Evolutionary conservation across 2,113 vertebrate genomes (phyloP).

Genomic region (Pteropus alecto): DNA sequence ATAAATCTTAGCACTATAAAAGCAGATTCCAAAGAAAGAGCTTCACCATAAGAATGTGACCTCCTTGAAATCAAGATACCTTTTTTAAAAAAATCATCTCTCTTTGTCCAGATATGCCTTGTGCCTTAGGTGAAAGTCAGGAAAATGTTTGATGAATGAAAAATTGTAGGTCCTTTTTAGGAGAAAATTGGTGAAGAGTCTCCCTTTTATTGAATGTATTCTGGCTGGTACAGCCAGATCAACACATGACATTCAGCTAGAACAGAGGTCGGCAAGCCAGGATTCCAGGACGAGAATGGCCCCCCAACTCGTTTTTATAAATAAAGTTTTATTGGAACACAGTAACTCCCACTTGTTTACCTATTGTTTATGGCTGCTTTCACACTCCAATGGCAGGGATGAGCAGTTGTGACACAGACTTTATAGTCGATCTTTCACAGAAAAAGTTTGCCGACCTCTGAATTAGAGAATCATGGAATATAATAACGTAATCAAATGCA

Average conservation of each 20-base stretch:
- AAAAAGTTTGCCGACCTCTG: slow-evolving; percentile 11
- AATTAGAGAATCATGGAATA: background rate
- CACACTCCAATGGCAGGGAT: background rate
- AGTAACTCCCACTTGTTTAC: background rate
- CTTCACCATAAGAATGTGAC: background rate
- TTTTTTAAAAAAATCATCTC: background rate
- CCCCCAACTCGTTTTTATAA: background rate
- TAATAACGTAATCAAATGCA: background rate
- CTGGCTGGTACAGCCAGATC: background rate
- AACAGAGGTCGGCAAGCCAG: background rate
- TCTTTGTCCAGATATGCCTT: background rate
- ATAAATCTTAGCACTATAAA: background rate
- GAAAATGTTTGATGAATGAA: background rate
- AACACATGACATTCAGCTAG: background rate
- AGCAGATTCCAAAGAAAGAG: background rate
- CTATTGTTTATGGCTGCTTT: background rate
- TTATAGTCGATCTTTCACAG: background rate
- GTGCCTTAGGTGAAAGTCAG: background rate
- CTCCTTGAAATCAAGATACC: background rate
- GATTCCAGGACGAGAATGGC: background rate
- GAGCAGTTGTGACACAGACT: background rate
- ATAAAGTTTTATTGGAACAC: background rate
- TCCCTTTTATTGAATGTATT: background rate
- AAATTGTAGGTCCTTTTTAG: background rate
- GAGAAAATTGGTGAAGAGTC: background rate